Base-by-base conservation (phyloP, 1,140 invertebrate species). In the Temnothorax longispinosus region DNA sequence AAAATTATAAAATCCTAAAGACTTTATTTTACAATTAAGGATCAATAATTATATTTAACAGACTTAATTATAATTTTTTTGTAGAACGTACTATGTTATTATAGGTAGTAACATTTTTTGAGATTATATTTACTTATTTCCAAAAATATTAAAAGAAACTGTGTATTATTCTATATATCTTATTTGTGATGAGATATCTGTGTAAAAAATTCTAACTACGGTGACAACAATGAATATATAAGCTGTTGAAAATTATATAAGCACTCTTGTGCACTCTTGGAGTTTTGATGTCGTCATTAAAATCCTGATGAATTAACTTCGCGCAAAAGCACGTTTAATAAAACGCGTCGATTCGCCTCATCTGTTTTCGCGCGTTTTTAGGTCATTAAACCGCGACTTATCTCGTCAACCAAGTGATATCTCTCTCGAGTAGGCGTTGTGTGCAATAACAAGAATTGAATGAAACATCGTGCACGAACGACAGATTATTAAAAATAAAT, bases 371-470 rank as follows among this genome's bases (percentile, higher is more conserved):
- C 47, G 41, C 35, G 35, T 4, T 41, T 64, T 80, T 80, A 52
- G 77, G 77, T 80, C 77, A 41, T 69, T 80, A 69, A 62, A 80
- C 62, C 21, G 56, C 15, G 32, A n/a, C 13, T 80, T 80, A 80
- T 80, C 77, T 69, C 47, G 35, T 3, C 21, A 41, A 32, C n/a
- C 15, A 4, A n/a, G 38, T 8, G 62, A 56, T 80, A 80, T 67
- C 62, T 13, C 62, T 13, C 13, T 13, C 13, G n/a, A 41, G 35
- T 54, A 47, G 75, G 58, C 27, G 75, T 77, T 35, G 44, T 7
- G 8, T 54, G 27, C 47, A 80, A 80, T 54, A 52, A 67, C n/a
- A 13, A 67, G 47, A 67, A 56, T 13, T 2, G 10, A 74, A 7
- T 38, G 10, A 54, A 52, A 38, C 6, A 54, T 38, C 7, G 10